A percentile compares a stretch with the other conserved stretches of the same genome.
Evolutionary conservation across 2,888 invertebrate species (phyloP).

Genomic region (Chymomyza fuscimana): DNA sequence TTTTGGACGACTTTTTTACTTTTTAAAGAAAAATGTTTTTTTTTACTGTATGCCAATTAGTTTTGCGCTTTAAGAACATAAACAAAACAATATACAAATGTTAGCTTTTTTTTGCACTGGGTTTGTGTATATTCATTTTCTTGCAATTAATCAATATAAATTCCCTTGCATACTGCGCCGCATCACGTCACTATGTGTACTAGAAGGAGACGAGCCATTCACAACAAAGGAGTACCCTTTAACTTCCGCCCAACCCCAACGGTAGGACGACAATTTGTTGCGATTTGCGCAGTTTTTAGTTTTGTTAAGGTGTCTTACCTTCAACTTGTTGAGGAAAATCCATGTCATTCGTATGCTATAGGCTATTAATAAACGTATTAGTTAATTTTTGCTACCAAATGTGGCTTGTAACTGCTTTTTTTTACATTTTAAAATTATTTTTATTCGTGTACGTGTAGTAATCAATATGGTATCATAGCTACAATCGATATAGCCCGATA

Average conservation of each 20-base stretch:
- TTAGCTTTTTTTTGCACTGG: neutral
- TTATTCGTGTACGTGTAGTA: neutral
- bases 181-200: conserved; percentile 63
- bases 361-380: conserved; percentile 15
- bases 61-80: conserved; percentile 35
- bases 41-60: conserved; percentile 40
- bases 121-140: conserved; percentile 60
- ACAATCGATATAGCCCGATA: neutral
- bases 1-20: neutral
- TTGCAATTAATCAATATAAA: conserved; percentile 67
- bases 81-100: neutral
- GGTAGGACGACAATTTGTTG: conserved; percentile 13
- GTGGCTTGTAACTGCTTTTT: conserved; percentile 11
- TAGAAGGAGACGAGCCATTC: neutral
- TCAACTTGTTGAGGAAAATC: conserved; percentile 77
- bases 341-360: conserved; percentile 50
- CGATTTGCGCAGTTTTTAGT: conserved; percentile 17
- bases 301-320: conserved; percentile 57
- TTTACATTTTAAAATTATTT: conserved; percentile 40
- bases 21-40: conserved; percentile 2
- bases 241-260: conserved; percentile 10
- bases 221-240: conserved; percentile 44
- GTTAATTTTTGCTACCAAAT: conserved; percentile 5
- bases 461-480: neutral
- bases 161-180: conserved; percentile 66